Evolutionary conservation across 2,888 invertebrate species (phyloP), one percentile per base, ranked within the genome.

Genomic region (Sepioteuthis lessoniana): DNA sequence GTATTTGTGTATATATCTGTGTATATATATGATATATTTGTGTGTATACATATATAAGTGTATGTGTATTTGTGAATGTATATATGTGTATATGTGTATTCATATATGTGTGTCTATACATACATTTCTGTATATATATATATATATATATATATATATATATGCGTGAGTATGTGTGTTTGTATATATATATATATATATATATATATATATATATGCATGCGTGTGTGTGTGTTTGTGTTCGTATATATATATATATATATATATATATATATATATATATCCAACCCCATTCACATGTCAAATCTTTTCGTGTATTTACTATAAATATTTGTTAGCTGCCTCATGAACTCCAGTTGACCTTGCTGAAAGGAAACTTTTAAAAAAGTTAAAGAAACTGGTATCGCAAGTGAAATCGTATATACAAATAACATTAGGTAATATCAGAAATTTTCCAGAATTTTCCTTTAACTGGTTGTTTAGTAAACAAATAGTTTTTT

Each of bases 171-270:
- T n/a, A n/a, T n/a, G n/a, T 90, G 19, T 90, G 19, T 90, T n/a
- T 42, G 19, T 90, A 90, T 90, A 90, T 90, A 90, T 90, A 90
- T 35, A 90, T 90, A 90, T 90, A 90, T 90, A n/a, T 90, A 90
- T 90, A 90, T 35, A 90, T 28, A 90, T 90, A 90, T 90, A 90
- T 90, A 90, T 35, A 90, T 90, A 90, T 90, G 19, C 19, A 90
- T 90, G 19, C n/a, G n/a, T n/a, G n/a, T n/a, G n/a, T n/a, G n/a
- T n/a, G n/a, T n/a, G n/a, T 90, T 13, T 90, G 19, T 90, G 19
- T 35, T n/a, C n/a, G 19, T 28, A 90, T 90, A 90, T 90, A 90
- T 90, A 90, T 35, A 90, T 90, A 90, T 90, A 90, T 90, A 90
- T 90, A 90, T n/a, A 76, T n/a, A 76, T 76, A 76, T 76, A 76